Percentiles rank a stretch among this genome's conserved stretches.
These are phyloP conservation scores for Rhimphoctona megacephalus DNA, from an alignment of 2,888 invertebrate genomes.

Conservation along the genomic window DNA sequence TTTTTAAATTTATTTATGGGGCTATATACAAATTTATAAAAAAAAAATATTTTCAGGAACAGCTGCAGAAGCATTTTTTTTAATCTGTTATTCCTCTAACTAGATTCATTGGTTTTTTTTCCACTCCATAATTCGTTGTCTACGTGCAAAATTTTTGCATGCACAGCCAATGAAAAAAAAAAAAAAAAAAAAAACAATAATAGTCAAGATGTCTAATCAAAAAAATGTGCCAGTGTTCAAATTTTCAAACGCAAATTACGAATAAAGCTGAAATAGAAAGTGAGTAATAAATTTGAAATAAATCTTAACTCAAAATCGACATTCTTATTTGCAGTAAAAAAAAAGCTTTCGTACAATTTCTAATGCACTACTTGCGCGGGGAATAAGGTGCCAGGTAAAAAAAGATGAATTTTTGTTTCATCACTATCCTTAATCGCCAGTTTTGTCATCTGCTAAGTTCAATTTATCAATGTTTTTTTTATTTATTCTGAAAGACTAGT, in stretches of 20 bases:
- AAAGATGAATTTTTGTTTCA: not conserved
- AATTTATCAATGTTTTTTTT: not conserved
- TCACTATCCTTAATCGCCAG: not conserved
- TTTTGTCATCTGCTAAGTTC: not conserved
- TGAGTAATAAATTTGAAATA: not conserved
- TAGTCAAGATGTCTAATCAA: not conserved
- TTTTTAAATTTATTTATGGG: not conserved
- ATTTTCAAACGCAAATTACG: not conserved
- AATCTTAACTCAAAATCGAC: not conserved
- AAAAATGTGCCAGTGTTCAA: not conserved
- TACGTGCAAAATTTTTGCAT: not conserved
- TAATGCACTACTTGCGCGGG: constrained; percentile 3
- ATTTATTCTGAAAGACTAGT: not conserved
- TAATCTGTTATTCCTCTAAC: not conserved
- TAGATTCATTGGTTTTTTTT: not conserved
- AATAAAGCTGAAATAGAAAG: not conserved
- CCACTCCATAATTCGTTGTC: not conserved
- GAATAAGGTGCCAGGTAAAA: constrained; percentile 20
- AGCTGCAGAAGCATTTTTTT: not conserved
- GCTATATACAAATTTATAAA: not conserved
- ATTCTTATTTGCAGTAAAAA: not conserved
- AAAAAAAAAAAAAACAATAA: not conserved
- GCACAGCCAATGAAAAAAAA: not conserved
- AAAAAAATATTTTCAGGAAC: not conserved
- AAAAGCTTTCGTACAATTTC: not conserved